Base-by-base conservation (phyloP, 2,797 vertebrate species). In the Rhinella marina region DNA sequence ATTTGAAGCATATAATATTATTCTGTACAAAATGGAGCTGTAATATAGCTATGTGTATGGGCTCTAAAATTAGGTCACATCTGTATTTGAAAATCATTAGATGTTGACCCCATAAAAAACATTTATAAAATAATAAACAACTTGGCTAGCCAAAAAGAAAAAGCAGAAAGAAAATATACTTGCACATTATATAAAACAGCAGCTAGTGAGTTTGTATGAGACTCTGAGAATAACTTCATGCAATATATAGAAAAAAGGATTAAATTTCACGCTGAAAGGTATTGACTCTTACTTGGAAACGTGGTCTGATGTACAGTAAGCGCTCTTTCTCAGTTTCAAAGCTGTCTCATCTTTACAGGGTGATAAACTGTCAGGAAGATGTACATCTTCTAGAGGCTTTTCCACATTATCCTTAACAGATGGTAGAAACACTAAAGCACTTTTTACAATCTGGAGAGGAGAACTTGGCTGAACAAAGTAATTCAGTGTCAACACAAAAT, bases 361-460 rank as follows among this genome's bases (percentile, higher is more conserved):
- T 11, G 48, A 48, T 9, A 94, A 70, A 81, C 96, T 95, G 84
- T 92, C 92, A 88, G 94, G 90, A 59, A 95, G 92, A 89, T 93
- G 94, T 87, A 94, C 89, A 90, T 96, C 94, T 57, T 89, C 88
- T 66, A 93, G 3, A 0, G 94, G 93, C 72, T 94, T 92, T 86
- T 95, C 92, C 91, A 92, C 92, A 89, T 92, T 2, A 77, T 90
- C 19, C 89, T 92, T 95, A 86, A 90, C 16, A 82, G 90, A 90
- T 41, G 91, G 54, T 93, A 94, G 85, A 84, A 91, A 85, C 27
- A 85, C 62, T 23, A 81, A 90, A 91, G 88, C 91, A 90, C 88
- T 0, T 41, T 41, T 41, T 41, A 41, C 41, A 41, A 41, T 41
- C 41, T 41, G 41, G 41, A 41, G 41, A 14, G 54, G 10, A 56